Evolutionary conservation across 2,888 invertebrate genomes (phyloP), one percentile per base, ranked within the genome.

Genomic region (Metallyticus violacea): DNA sequence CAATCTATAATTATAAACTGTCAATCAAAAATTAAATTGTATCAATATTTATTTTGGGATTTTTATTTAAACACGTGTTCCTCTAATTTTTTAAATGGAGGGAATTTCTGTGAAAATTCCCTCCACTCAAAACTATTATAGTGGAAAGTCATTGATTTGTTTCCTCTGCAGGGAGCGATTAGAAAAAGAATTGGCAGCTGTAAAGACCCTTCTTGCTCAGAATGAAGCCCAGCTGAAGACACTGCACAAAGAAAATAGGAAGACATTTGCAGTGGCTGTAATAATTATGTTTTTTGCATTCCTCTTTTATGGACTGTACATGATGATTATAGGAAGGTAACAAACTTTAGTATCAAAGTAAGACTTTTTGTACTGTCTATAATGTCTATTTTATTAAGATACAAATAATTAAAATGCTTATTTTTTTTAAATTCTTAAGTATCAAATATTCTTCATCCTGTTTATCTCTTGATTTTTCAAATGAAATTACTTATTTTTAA

Each of bases 171-270:
- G 88, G 28, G 88, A 87, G 7, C 85, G 80, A 22, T 26, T 86
- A n/a, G 87, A 87, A 85, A 79, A 85, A 27, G 87, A 88, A 82
- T 27, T 88, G 62, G 81, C 62, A 27, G 87, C 78, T 26, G 86
- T 88, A 79, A 87, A 79, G 40, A 85, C 40, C 30, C 26, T 79
- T 5, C 85, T 88, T n/a, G 62, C 28, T 0, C 15, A 40, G 29
- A 86, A 87, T 81, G 80, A 88, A 85, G 22, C 29, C 1, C 85
- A 86, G 62, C 81, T 88, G 26, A 28, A 81, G 78, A 85, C 78
- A n/a, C 86, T 88, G 26, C 88, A 85, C 62, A 88, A 86, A 82
- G 88, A 88, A 76, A 88, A 88, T 30, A 86, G 88, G 29, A 88
- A 87, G 79, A 85, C 88, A 7, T 88, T 88, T 81, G 82, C 85